These are phyloP conservation scores for Rhabdomys pumilio DNA, from an alignment of 2,797 vertebrate genomes.

Conservation along the genomic window DNA sequence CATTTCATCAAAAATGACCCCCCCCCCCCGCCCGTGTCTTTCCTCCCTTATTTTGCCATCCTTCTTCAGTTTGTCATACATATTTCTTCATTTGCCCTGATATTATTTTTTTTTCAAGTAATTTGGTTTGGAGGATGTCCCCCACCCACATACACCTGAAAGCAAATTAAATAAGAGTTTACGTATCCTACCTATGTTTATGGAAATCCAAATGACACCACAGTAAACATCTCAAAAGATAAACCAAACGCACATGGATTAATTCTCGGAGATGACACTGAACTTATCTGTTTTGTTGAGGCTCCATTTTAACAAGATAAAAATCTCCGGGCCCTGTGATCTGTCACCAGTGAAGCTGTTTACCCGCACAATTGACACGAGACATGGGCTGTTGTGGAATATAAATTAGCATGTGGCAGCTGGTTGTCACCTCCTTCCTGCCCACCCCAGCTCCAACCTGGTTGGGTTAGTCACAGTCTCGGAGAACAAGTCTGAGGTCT, in stretches of 20 bases:
- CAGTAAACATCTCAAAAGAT: slow-evolving; percentile 82
- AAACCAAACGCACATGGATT: slow-evolving; percentile 85
- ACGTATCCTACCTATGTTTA: slow-evolving; percentile 84
- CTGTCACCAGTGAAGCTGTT: slow-evolving; percentile 76
- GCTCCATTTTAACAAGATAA: slow-evolving; percentile 89
- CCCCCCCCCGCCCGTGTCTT: slow-evolving; percentile 10
- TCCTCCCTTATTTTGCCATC: background rate
- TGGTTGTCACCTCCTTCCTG: background rate
- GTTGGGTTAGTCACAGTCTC: background rate
- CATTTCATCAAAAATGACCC: slow-evolving; percentile 87
- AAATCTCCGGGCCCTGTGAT: slow-evolving; percentile 84
- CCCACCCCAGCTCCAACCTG: background rate
- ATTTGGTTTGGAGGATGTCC: slow-evolving; percentile 81
- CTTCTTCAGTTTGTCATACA: slow-evolving; percentile 72
- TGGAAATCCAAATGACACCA: slow-evolving; percentile 78
- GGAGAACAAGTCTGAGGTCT: slow-evolving; percentile 32
- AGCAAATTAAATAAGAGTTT: slow-evolving; percentile 87
- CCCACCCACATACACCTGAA: slow-evolving; percentile 61
- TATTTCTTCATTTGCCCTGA: slow-evolving; percentile 80
- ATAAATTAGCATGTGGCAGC: slow-evolving; percentile 16
- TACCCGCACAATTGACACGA: background rate
- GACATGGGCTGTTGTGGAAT: background rate
- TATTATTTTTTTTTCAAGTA: slow-evolving; percentile 83
- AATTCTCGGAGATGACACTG: slow-evolving; percentile 87
- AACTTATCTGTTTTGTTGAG: slow-evolving; percentile 88